Conservation (phyloP, 2,113 vertebrate genomes). For the Bambusicola thoracicus region DNA sequence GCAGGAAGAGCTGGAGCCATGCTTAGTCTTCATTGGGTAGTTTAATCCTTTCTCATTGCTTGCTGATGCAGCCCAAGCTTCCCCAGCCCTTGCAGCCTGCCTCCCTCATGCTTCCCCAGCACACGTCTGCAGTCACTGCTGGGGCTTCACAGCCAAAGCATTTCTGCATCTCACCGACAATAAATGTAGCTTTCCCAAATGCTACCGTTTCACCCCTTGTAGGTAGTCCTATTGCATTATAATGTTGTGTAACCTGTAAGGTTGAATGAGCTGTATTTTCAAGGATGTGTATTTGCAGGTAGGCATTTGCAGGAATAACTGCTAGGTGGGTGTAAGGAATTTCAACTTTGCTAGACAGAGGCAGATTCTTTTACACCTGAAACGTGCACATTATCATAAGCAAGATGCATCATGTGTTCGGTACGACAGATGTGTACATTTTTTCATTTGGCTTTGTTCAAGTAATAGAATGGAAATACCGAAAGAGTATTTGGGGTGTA, state of each 20-base stretch:
- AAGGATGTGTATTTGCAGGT: not conserved
- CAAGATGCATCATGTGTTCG: not conserved
- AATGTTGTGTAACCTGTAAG: not conserved
- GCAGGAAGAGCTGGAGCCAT: not conserved
- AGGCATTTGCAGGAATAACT: not conserved
- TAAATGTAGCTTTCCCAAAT: not conserved
- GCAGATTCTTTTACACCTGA: not conserved
- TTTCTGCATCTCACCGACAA: not conserved
- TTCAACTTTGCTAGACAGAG: not conserved
- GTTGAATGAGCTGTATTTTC: not conserved
- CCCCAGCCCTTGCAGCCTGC: not conserved
- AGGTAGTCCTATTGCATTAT: not conserved
- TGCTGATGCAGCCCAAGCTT: not conserved
- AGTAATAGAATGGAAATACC: not conserved
- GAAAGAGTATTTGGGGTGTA: not conserved
- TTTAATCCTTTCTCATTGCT: not conserved
- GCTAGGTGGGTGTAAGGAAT: not conserved
- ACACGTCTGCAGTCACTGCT: not conserved
- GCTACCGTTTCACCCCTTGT: not conserved
- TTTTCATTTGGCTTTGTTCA: constrained; percentile 12
- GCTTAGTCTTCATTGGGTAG: not conserved
- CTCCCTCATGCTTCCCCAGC: not conserved
- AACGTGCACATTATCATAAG: not conserved
- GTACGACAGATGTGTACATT: not conserved
- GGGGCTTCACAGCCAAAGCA: not conserved